These are phyloP conservation scores for Sceloporus undulatus DNA, from an alignment of 2,113 vertebrate species.

Conservation along the genomic window DNA sequence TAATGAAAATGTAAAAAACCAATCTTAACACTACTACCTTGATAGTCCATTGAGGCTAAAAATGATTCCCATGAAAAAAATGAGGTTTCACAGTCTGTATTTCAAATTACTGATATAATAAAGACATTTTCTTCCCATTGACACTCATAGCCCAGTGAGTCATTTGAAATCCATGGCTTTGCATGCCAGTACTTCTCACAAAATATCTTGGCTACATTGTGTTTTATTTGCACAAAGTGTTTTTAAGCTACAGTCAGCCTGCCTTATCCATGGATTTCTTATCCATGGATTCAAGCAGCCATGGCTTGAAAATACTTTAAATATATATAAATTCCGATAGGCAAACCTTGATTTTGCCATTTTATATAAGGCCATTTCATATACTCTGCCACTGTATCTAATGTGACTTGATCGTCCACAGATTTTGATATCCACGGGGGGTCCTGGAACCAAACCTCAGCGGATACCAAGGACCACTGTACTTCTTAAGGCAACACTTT, in stretches of 20 bases:
- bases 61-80: constrained; percentile 66
- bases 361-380: too few relatives aligned
- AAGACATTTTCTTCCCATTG: constrained; percentile 37
- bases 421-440: too few relatives aligned
- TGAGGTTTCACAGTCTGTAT: constrained; percentile 32
- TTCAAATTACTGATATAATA: constrained; percentile 27
- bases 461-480: too few relatives aligned
- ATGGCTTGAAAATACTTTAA: too few relatives aligned
- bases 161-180: not conserved
- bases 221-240: not conserved
- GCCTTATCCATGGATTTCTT: too few relatives aligned
- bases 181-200: not conserved
- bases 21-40: not conserved
- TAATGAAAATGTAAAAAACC: constrained; percentile 68
- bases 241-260: too few relatives aligned
- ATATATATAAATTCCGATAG: too few relatives aligned
- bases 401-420: too few relatives aligned
- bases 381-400: too few relatives aligned
- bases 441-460: too few relatives aligned
- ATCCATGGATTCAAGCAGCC: too few relatives aligned
- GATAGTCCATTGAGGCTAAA: constrained; percentile 16
- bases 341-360: too few relatives aligned
- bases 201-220: not conserved
- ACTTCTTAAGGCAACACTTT: not conserved
- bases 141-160: not conserved